Evolutionary conservation across 2,888 invertebrate species (phyloP), one percentile per base, ranked within the genome.

Genomic region (Pristionchus fissidentatus): DNA sequence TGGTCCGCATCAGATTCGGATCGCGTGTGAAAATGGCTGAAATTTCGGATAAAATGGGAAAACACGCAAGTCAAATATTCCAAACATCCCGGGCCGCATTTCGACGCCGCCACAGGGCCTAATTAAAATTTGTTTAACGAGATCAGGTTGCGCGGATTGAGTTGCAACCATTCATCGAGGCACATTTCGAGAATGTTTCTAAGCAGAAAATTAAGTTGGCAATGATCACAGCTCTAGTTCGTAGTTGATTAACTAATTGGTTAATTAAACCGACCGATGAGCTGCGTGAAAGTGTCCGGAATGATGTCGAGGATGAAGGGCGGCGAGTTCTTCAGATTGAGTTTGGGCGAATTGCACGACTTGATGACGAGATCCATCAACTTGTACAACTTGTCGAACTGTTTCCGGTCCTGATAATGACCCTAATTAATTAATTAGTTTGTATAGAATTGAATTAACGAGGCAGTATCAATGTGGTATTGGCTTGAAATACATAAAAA

Each of bases 281-380:
- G 94, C 92, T 98, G 95, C 94, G 98, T 97, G 94, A 98, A 98
- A 91, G 98, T 99, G 94, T 99, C 99, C 87, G 98, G 98, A 92
- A 99, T 94, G 93, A 99, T 99, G 94, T 99, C 99, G 93, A 99
- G 94, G 92, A 99, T 98, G 94, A 98, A 99, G 85, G 99, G 99
- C 84, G 99, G 99, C 92, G 97, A 97, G 93, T 99, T 99, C 94
- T 99, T 98, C 91, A 99, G 94, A 94, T 98, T 98, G 43, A 92
- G 83, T n/a, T 89, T 81, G 89, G 97, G 97, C 93, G 98, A 97
- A 94, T 98, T 98, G 94, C 98, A 99, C 92, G 97, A 94, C 94
- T 98, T 98, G 84, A 99, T 98, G 88, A 99, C 97, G 66, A 87
- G 86, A 75, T 91, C 90, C 90, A 91, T 91, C 52, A 87, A 84